Evolutionary conservation across 2,888 invertebrate species (phyloP).

Genomic region (Drosophila antonietae): DNA sequence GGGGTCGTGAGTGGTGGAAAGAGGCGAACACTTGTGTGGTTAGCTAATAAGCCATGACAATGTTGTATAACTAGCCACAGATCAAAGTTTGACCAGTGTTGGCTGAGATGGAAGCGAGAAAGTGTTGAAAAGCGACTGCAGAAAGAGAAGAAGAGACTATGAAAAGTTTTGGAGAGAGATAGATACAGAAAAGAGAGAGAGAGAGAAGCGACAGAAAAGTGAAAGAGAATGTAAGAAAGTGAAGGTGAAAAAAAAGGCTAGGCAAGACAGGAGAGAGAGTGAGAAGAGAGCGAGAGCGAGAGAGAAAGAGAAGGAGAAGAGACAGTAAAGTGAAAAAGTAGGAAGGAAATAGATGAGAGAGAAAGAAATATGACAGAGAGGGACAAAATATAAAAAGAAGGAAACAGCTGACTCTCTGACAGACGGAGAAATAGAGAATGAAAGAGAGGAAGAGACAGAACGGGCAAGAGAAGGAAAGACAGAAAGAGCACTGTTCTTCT

Average conservation of each 20-base stretch:
- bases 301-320: not conserved
- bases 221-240: too few species aligned
- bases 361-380: too few species aligned
- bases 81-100: slow-evolving; percentile 4
- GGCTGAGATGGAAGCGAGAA: not conserved
- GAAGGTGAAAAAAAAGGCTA: too few species aligned
- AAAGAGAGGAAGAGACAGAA: not conserved
- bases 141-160: too few species aligned
- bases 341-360: too few species aligned
- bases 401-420: too few species aligned
- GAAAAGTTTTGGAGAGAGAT: not conserved
- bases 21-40: slow-evolving; percentile 13
- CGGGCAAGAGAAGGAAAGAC: too few species aligned
- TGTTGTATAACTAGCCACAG: slow-evolving; percentile 8
- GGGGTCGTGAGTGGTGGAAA: not conserved
- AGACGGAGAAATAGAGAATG: not conserved
- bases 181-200: not conserved
- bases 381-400: too few species aligned
- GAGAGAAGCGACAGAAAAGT: too few species aligned
- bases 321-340: not conserved
- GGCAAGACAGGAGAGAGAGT: not conserved
- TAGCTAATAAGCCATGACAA: slow-evolving; percentile 41
- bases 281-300: not conserved
- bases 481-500: too few species aligned
- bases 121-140: not conserved